phyloP scores from a whole-genome alignment of 1,140 invertebrate genomes.

The Camponotus vicinus region DNA sequence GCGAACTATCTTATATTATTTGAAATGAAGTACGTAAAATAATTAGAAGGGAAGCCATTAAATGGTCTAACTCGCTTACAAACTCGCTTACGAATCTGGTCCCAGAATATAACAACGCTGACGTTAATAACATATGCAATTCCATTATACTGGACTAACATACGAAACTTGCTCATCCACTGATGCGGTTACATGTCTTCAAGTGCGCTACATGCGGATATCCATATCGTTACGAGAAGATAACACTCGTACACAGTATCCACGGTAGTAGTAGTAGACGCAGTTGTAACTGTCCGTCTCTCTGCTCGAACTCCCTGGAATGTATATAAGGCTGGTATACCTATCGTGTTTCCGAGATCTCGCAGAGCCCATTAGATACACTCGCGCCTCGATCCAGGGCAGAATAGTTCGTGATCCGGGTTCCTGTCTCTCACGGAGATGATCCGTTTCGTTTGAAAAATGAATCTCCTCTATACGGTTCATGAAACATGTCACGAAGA shows the following conservation, averaged over 20 bases:
- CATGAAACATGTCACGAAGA: conserved; percentile 35
- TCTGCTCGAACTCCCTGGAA: neutral
- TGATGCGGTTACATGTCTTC: conserved; percentile 44
- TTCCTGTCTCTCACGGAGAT: conserved; percentile 28
- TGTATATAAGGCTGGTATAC: conserved; percentile 17
- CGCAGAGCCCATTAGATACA: conserved; percentile 49
- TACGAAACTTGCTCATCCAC: conserved; percentile 32
- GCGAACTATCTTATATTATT: neutral
- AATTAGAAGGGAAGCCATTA: neutral
- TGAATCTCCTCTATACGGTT: conserved; percentile 38
- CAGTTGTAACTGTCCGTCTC: conserved; percentile 50
- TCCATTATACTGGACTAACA: conserved; percentile 21
- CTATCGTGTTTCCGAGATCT: conserved; percentile 52
- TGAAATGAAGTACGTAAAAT: conserved; percentile 12
- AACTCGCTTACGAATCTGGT: conserved; percentile 21
- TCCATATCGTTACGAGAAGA: conserved; percentile 27
- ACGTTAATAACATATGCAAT: conserved; percentile 38
- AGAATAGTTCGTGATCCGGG: conserved; percentile 4
- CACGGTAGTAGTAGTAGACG: conserved; percentile 10
- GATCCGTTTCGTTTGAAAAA: conserved; percentile 48
- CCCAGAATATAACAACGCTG: neutral
- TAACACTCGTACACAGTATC: conserved; percentile 26
- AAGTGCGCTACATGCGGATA: conserved; percentile 19
- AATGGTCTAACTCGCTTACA: conserved; percentile 1
- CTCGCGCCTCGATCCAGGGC: neutral